phyloP scores from a whole-genome alignment of 2,797 vertebrate genomes.

The Argyrosomus regius region DNA sequence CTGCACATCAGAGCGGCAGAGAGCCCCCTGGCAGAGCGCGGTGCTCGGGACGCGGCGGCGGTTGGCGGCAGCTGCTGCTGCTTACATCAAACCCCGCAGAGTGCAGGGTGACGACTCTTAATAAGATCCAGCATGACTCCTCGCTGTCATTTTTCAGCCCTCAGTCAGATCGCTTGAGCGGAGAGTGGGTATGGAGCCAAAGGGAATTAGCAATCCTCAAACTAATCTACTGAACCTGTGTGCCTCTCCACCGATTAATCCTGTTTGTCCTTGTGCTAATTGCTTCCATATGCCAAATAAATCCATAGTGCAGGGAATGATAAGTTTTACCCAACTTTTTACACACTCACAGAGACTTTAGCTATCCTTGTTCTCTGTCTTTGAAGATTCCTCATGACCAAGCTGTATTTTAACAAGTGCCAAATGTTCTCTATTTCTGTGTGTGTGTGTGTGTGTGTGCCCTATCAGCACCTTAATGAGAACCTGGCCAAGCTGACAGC shows the following conservation, averaged over 20 bases:
- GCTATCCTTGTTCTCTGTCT: slow-evolving; percentile 58
- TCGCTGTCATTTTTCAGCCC: slow-evolving; percentile 67
- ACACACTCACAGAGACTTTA: slow-evolving; percentile 28
- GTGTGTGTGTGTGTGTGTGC: slow-evolving; percentile 43
- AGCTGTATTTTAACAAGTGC: slow-evolving; percentile 47
- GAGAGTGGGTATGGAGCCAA: slow-evolving; percentile 60
- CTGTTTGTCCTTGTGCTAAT: slow-evolving; percentile 83
- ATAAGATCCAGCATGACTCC: slow-evolving; percentile 75
- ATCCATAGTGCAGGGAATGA: slow-evolving; percentile 67
- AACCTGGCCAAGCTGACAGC: slow-evolving; percentile 93
- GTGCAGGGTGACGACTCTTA: slow-evolving; percentile 55
- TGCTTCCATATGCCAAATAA: slow-evolving; percentile 78
- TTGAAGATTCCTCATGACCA: slow-evolving; percentile 46
- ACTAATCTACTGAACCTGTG: slow-evolving; percentile 80
- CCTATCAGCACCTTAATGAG: slow-evolving; percentile 90
- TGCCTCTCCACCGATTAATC: slow-evolving; percentile 78
- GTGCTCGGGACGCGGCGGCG: slow-evolving; percentile 27
- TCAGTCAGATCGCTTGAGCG: slow-evolving; percentile 63
- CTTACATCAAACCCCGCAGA: slow-evolving; percentile 63
- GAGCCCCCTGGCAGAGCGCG: slow-evolving; percentile 42
- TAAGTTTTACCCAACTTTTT: slow-evolving; percentile 67
- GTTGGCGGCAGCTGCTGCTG: neutral
- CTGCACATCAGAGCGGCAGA: slow-evolving; percentile 43
- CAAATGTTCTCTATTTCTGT: slow-evolving; percentile 37
- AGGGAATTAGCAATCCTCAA: slow-evolving; percentile 79